Evolutionary conservation across 1,140 invertebrate genomes (phyloP).

Genomic region (Ephestia elutella): DNA sequence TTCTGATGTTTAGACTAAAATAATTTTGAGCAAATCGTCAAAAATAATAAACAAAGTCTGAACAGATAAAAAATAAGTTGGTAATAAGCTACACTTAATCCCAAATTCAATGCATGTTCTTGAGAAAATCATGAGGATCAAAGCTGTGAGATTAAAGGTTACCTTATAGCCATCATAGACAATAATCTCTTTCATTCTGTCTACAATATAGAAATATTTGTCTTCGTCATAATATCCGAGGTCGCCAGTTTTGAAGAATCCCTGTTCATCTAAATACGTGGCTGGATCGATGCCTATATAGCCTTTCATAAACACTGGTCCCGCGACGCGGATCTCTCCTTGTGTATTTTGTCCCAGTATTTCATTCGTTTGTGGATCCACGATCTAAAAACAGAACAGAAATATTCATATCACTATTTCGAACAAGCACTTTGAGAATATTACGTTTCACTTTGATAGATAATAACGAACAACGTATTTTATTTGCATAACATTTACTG

Average conservation of each 20-base stretch:
- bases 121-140: background rate
- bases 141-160: background rate
- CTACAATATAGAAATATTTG: slow-evolving; percentile 81
- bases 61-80: too few species aligned
- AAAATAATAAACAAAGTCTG: too few species aligned
- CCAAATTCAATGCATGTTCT: background rate
- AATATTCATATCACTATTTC: slow-evolving; percentile 21
- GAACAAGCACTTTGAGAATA: too few species aligned
- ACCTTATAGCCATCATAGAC: slow-evolving; percentile 80
- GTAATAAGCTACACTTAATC: too few species aligned
- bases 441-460: too few species aligned
- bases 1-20: too few species aligned
- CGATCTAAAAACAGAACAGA: slow-evolving; percentile 50
- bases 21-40: too few species aligned
- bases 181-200: slow-evolving; percentile 86
- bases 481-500: too few species aligned
- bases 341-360: slow-evolving; percentile 72
- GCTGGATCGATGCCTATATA: slow-evolving; percentile 78
- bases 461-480: too few species aligned
- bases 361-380: slow-evolving; percentile 74
- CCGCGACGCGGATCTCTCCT: slow-evolving; percentile 79
- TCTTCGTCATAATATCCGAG: slow-evolving; percentile 83
- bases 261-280: slow-evolving; percentile 80
- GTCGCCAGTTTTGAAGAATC: slow-evolving; percentile 88
- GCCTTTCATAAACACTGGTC: slow-evolving; percentile 78